phyloP scores from a whole-genome alignment of 1,140 invertebrate species.

The Parapsyche elsis region DNA sequence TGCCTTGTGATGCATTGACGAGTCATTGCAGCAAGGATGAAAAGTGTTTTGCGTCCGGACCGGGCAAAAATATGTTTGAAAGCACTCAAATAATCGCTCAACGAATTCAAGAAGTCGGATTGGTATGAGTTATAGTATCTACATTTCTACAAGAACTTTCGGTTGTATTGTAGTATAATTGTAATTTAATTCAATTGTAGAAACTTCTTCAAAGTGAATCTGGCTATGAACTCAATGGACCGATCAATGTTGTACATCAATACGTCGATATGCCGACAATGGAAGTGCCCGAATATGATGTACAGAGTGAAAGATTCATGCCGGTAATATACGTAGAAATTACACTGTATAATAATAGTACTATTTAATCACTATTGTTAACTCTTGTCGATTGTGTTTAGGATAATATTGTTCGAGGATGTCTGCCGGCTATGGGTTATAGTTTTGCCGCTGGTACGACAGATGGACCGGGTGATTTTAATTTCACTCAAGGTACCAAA shows the following conservation, averaged over 20 bases:
- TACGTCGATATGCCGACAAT: conserved; percentile 86
- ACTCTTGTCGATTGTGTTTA: conserved; percentile 41
- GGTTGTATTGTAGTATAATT: too few relatives aligned
- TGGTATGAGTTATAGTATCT: too few relatives aligned
- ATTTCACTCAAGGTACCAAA: conserved; percentile 84
- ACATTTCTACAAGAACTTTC: too few relatives aligned
- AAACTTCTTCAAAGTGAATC: conserved; percentile 68
- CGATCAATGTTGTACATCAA: conserved; percentile 80
- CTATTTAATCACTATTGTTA: neutral
- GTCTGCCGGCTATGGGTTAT: conserved; percentile 90
- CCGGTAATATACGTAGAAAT: conserved; percentile 62
- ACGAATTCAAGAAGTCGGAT: conserved; percentile 79
- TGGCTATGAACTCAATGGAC: conserved; percentile 76
- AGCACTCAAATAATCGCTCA: conserved; percentile 90
- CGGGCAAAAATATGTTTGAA: conserved; percentile 91
- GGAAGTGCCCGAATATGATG: conserved; percentile 69
- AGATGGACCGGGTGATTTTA: conserved; percentile 91
- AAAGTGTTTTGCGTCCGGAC: conserved; percentile 87
- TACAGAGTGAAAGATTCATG: conserved; percentile 67
- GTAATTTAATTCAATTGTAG: conserved; percentile 61
- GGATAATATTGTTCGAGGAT: conserved; percentile 73
- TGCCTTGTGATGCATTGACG: conserved; percentile 77
- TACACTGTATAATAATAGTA: neutral
- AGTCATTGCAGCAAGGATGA: conserved; percentile 81
- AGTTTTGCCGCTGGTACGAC: conserved; percentile 95